Evolutionary conservation across 2,888 invertebrate species (phyloP).

Genomic region (Perizoma flavofasciatum): DNA sequence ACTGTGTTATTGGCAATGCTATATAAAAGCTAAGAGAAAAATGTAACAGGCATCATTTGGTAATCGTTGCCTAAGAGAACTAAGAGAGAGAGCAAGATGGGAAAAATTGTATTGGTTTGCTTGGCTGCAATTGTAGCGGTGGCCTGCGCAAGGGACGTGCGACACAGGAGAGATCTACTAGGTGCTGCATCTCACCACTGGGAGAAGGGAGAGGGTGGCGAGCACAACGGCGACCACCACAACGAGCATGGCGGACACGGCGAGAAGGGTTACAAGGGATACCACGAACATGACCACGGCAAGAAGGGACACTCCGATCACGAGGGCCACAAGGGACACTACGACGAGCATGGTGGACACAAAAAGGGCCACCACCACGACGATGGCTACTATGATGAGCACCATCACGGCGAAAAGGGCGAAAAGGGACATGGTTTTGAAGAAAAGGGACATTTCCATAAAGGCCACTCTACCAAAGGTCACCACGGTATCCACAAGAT

Average conservation of each 20-base stretch:
- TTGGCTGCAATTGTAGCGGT: conserved; percentile 71
- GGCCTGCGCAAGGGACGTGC: conserved; percentile 75
- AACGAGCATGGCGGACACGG: conserved; percentile 86
- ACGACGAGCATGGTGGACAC: conserved; percentile 84
- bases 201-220: conserved; percentile 85
- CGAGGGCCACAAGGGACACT: conserved; percentile 84
- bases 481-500: conserved; percentile 93
- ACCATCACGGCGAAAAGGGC: conserved; percentile 86
- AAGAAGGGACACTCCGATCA: conserved; percentile 89
- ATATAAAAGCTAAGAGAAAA: conserved; percentile 74
- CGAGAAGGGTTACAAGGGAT: conserved; percentile 88
- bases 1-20: conserved; percentile 74
- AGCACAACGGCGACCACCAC: conserved; percentile 85
- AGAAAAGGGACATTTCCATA: conserved; percentile 88
- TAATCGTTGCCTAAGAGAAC: conserved; percentile 70
- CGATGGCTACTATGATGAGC: conserved; percentile 86
- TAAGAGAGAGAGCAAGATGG: conserved; percentile 66
- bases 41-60: conserved; percentile 75
- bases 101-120: conserved; percentile 60
- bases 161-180: conserved; percentile 74
- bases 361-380: conserved; percentile 86
- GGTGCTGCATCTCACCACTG: conserved; percentile 77
- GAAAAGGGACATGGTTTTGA: conserved; percentile 83
- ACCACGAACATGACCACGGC: conserved; percentile 86
- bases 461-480: conserved; percentile 93